A percentile compares a stretch with the other conserved stretches of the same genome.
These are phyloP conservation scores for Trogon surrucura DNA, from an alignment of 2,113 vertebrate genomes.

Conservation along the genomic window DNA sequence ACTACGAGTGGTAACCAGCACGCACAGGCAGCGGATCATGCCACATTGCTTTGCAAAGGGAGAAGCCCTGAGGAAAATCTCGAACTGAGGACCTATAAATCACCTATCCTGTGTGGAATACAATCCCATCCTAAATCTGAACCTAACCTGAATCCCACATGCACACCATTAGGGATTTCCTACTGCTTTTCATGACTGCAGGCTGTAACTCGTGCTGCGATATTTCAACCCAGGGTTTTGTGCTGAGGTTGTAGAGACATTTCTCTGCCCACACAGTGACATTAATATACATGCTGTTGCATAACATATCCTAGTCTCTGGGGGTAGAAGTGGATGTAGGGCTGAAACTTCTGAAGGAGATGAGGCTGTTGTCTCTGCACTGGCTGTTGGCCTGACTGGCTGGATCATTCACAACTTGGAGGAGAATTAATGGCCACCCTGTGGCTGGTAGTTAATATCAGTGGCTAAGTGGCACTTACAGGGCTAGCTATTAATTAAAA, in stretches of 20 bases:
- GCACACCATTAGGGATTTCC: neutral
- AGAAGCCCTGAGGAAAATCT: neutral
- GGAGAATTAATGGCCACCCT: neutral
- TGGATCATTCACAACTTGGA: neutral
- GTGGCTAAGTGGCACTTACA: neutral
- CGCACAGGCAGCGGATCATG: fast-evolving
- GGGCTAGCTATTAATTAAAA: neutral
- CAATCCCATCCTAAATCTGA: neutral
- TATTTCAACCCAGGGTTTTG: neutral
- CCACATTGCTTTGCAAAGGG: fast-evolving
- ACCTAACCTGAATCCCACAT: neutral
- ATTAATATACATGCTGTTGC: neutral
- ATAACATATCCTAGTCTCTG: neutral
- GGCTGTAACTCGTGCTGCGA: neutral
- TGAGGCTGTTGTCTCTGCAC: neutral
- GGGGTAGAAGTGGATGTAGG: neutral
- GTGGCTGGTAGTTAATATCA: neutral
- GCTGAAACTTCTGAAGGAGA: neutral
- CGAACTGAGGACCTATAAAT: neutral
- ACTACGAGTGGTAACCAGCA: neutral
- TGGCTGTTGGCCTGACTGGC: neutral
- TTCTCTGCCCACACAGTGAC: neutral
- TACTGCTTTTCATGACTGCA: neutral
- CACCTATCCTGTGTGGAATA: neutral
- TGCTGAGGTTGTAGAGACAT: neutral